These are phyloP conservation scores for Gorsachius magnificus DNA, from an alignment of 2,797 vertebrate genomes.

Conservation along the genomic window DNA sequence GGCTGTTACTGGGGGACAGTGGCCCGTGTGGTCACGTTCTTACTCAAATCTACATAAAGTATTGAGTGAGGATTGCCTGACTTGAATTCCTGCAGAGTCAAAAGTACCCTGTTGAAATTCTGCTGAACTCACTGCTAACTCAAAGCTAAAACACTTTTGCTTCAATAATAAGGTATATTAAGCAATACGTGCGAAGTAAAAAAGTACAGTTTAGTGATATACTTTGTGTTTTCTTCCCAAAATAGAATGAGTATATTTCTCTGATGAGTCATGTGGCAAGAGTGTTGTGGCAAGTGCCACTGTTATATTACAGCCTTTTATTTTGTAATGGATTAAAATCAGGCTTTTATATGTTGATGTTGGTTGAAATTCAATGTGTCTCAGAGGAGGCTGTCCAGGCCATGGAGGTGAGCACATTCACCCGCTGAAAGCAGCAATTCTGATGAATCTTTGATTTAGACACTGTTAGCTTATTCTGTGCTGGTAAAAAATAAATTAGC, in stretches of 20 bases:
- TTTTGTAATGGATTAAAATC: background rate
- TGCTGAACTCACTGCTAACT: background rate
- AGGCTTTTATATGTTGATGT: background rate
- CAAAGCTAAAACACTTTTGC: background rate
- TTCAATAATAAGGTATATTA: background rate
- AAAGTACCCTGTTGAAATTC: background rate
- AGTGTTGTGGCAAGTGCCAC: background rate
- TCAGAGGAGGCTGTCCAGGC: background rate
- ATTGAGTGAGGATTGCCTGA: background rate
- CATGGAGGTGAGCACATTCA: background rate
- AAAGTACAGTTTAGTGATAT: background rate
- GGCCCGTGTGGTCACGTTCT: background rate
- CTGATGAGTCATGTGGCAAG: background rate
- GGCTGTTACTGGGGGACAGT: background rate
- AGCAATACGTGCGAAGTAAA: background rate
- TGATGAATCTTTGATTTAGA: constrained; percentile 1
- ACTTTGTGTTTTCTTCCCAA: background rate
- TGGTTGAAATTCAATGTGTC: background rate
- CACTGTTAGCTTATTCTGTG: constrained; percentile 2
- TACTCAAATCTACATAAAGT: background rate
- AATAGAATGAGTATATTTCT: background rate
- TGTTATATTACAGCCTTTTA: background rate
- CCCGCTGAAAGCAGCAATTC: constrained; percentile 5
- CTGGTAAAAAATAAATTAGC: constrained; percentile 15
- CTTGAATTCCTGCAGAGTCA: background rate